Evolutionary conservation across 2,113 vertebrate species (phyloP), one percentile per base, ranked within the genome.

Genomic region (Abramis brama): DNA sequence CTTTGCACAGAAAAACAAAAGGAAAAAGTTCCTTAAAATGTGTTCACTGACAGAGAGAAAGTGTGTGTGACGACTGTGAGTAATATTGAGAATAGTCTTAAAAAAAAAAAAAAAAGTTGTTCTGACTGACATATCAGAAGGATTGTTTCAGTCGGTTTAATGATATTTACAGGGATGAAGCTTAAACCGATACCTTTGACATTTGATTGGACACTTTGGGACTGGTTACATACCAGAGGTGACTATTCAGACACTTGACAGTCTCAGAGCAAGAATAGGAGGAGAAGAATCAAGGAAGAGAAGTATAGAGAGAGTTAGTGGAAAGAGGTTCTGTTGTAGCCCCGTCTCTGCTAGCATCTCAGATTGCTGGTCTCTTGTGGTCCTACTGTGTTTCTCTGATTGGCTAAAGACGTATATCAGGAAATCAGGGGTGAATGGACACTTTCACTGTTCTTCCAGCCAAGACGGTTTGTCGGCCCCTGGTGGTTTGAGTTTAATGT

Each of bases 401-500:
- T 47, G 70, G 82, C 50, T 82, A 62, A 84, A 43, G 66, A 73
- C 33, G 57, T 25, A 33, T 15, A 60, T 70, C 21, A 33, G 81
- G 50, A 88, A 81, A 60, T 15, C 30, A 36, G 60, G 36, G 23
- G 30, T 25, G 36, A 62, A n/a, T 6, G 71, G 43, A 23, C 64
- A 83, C 43, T 73, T 89, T 96, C 96, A 98, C 93, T 97, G 97
- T 95, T 99, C 97, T 94, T 99, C 98, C 92, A 99, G 95, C 98
- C 98, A 99, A 75, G 98, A 99, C n/a, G 98, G 98, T 90, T 98
- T 97, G 93, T 99, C 98, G 0, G 94, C 92, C 33, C 97, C 97
- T 0, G 97, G 97, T 17, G 96, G 96, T 93, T 95, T 96, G 84
- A 99, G 92, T 94, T 97, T 97, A 92, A 99, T 95, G 95, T 97